Evolutionary conservation across 2,888 invertebrate species (phyloP).

Genomic region (Augiades crinisus): DNA sequence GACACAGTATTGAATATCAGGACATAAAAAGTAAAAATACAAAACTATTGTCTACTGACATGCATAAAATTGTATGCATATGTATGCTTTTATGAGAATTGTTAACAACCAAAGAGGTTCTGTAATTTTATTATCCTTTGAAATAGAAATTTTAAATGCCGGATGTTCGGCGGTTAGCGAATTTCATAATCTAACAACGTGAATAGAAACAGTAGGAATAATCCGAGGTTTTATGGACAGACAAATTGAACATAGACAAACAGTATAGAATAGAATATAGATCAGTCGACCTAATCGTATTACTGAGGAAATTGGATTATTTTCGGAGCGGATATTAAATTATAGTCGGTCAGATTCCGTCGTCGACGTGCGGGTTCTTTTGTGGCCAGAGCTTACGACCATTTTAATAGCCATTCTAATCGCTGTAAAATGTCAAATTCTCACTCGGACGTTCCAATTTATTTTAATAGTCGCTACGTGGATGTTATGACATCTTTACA

Average conservation of each 20-base stretch:
- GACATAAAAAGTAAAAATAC: not conserved
- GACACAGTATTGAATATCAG: too few species aligned
- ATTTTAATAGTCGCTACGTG: not conserved
- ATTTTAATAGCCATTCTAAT: conserved; percentile 36
- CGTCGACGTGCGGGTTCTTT: conserved; percentile 65
- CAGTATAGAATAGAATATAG: not conserved
- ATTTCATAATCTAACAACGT: too few species aligned
- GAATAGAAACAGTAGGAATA: too few species aligned
- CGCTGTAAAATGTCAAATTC: conserved; percentile 37
- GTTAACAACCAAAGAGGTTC: too few species aligned
- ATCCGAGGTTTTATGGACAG: too few species aligned
- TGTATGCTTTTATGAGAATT: too few species aligned
- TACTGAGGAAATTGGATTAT: conserved; percentile 69
- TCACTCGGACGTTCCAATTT: conserved; percentile 39
- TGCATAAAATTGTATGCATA: too few species aligned
- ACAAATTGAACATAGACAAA: too few species aligned
- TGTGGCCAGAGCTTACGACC: conserved; percentile 44
- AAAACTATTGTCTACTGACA: too few species aligned
- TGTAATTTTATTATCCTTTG: too few species aligned
- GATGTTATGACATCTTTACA: not conserved
- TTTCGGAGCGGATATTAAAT: conserved; percentile 78
- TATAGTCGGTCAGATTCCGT: conserved; percentile 64
- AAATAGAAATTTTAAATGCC: too few species aligned
- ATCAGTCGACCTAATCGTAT: conserved; percentile 29
- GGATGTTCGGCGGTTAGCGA: too few species aligned